Conservation (phyloP, 2,113 vertebrate genomes). For the Otolemur garnettii region DNA sequence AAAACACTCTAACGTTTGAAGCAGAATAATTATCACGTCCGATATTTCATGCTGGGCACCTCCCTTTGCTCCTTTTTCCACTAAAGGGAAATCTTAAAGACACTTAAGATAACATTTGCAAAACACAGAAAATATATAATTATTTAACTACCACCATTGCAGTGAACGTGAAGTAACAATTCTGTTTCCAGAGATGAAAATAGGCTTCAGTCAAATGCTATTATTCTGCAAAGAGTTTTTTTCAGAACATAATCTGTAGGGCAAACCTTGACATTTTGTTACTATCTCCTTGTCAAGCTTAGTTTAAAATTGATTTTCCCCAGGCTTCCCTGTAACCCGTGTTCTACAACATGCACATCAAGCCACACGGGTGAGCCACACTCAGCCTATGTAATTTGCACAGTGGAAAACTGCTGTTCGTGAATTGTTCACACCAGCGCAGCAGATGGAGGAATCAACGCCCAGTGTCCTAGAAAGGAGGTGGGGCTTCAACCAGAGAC, state of each 20-base stretch:
- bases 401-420: slow-evolving; percentile 34
- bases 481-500: background rate
- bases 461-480: background rate
- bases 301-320: background rate
- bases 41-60: background rate
- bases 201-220: background rate
- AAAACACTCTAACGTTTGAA: background rate
- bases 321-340: slow-evolving; percentile 74
- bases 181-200: background rate
- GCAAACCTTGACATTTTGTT: background rate
- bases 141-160: background rate
- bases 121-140: background rate
- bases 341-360: background rate
- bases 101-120: background rate
- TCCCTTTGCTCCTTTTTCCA: background rate
- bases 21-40: background rate
- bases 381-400: slow-evolving; percentile 62
- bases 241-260: background rate
- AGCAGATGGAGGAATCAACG: background rate
- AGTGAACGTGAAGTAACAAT: no score
- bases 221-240: background rate
- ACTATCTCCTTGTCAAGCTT: background rate
- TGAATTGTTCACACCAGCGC: background rate
- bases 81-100: background rate
- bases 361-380: slow-evolving; percentile 26